Evolutionary conservation across 2,113 vertebrate species (phyloP), one percentile per base, ranked within the genome.

Genomic region (Phyllostomus hastatus): DNA sequence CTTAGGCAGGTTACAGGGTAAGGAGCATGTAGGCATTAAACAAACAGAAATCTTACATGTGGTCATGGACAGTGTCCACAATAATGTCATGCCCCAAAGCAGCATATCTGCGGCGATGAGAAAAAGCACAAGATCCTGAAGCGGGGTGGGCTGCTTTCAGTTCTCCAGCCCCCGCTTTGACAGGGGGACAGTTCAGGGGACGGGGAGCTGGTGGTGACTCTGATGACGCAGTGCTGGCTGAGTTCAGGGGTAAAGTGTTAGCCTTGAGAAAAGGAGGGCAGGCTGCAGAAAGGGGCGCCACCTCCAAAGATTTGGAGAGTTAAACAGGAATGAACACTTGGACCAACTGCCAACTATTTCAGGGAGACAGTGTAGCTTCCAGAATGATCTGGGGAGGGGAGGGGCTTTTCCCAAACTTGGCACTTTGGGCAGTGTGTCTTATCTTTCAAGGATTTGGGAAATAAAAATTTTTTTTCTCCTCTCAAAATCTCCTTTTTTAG

Each of bases 211-310:
- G 28, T 31, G 22, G 57, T 7, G 14, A 8, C 33, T 50, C 17
- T 12, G 70, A 10, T 48, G 20, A 11, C 4, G n/a, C 59, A 5
- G 0, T 31, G 10, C 22, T 31, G 14, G 12, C 8, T 2, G 22
- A 54, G 31, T 17, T 46, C 43, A 24, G 35, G 38, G 61, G 31
- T 79, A 8, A 61, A 79, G 31, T 8, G 22, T 5, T 10, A 12
- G 31, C 41, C 69, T 16, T 11, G 72, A 78, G 35, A 1, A 43
- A 31, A 16, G 88, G 28, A 14, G 26, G 6, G 22, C 7, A n/a
- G 35, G 41, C 75, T 59, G 28, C 2, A 1, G 10, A 20, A 16
- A 1, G 2, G 28, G 31, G 11, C 26, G 0, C 76, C 0, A 0
- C 73, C 9, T 33, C 17, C 31, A 15, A 20, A 15, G 33, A 19